Conservation (phyloP, 2,797 vertebrate genomes). For the Harpagifer antarcticus region DNA sequence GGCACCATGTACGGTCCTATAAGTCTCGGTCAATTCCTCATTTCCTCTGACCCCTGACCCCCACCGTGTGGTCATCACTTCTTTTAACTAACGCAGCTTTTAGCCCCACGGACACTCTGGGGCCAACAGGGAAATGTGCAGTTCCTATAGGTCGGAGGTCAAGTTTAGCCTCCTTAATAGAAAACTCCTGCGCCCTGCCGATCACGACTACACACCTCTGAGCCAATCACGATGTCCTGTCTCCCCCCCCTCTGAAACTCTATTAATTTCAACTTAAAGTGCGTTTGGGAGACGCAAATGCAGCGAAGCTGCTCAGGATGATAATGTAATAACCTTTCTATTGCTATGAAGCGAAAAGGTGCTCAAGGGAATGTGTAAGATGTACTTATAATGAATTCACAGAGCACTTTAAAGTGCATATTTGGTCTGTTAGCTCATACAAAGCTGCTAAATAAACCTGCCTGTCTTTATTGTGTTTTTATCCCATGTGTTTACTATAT, state of each 20-base stretch:
- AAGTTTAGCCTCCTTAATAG: conserved; percentile 52
- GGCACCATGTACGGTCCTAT: conserved; percentile 20
- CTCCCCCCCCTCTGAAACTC: conserved; percentile 31
- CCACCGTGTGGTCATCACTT: conserved; percentile 33
- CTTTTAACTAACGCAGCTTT: conserved; percentile 45
- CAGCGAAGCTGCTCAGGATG: conserved; percentile 34
- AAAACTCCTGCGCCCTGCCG: conserved; percentile 57
- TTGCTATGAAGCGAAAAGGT: conserved; percentile 25
- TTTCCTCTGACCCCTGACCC: conserved; percentile 58
- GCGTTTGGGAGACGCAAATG: conserved; percentile 46
- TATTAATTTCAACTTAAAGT: conserved; percentile 54
- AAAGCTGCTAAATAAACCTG: conserved; percentile 13
- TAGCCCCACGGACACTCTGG: conserved; percentile 21
- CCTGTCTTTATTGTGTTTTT: conserved; percentile 38
- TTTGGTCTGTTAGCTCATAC: conserved; percentile 23
- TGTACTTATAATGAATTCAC: conserved; percentile 47
- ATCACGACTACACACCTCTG: conserved; percentile 29
- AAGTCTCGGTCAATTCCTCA: conserved; percentile 39
- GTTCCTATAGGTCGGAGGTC: conserved; percentile 66
- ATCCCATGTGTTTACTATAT: conserved; percentile 26
- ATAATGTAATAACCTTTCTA: conserved; percentile 60
- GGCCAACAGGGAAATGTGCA: conserved; percentile 48
- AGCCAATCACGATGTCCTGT: conserved; percentile 30
- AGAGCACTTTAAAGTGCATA: conserved; percentile 38
- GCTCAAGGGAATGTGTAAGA: conserved; percentile 61